Evolutionary conservation across 2,888 invertebrate genomes (phyloP).

Genomic region (Subacronicta megacephala): DNA sequence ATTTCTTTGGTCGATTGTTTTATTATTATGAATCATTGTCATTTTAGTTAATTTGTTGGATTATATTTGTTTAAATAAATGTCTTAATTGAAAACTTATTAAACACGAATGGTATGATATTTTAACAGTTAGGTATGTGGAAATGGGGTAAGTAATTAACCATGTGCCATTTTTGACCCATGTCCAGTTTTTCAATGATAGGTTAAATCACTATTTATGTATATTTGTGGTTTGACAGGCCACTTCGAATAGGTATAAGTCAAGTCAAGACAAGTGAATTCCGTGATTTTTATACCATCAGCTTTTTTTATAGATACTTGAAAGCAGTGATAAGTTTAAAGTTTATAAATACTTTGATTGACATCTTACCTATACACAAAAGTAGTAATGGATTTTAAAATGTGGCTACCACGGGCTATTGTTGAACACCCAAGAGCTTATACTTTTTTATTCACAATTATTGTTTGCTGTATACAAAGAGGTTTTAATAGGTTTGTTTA

Average conservation of each 20-base stretch:
- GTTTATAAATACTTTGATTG: slow-evolving; percentile 15
- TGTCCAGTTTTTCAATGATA: slow-evolving; percentile 15
- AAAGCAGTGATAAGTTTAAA: background rate
- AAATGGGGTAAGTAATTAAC: no score
- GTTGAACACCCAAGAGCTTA: slow-evolving; percentile 9
- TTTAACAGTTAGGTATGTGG: no score
- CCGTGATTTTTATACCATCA: background rate
- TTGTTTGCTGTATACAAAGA: slow-evolving; percentile 31
- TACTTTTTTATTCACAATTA: slow-evolving; percentile 11
- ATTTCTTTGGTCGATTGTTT: slow-evolving; percentile 7
- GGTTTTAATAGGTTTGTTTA: slow-evolving; percentile 52
- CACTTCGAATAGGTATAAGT: slow-evolving; percentile 20
- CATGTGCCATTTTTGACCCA: no score
- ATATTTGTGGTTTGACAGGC: slow-evolving; percentile 29
- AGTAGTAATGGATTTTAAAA: background rate
- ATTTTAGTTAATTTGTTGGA: no score
- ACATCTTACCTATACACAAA: slow-evolving; percentile 1
- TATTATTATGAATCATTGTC: no score
- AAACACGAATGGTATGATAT: no score
- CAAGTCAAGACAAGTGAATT: slow-evolving; percentile 5
- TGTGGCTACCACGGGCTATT: slow-evolving; percentile 4
- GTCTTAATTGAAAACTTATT: no score
- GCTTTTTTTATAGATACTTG: background rate
- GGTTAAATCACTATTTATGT: slow-evolving; percentile 14
- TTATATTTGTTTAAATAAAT: no score